Evolutionary conservation across 2,113 vertebrate genomes (phyloP).

Genomic region (Lycaon pictus): DNA sequence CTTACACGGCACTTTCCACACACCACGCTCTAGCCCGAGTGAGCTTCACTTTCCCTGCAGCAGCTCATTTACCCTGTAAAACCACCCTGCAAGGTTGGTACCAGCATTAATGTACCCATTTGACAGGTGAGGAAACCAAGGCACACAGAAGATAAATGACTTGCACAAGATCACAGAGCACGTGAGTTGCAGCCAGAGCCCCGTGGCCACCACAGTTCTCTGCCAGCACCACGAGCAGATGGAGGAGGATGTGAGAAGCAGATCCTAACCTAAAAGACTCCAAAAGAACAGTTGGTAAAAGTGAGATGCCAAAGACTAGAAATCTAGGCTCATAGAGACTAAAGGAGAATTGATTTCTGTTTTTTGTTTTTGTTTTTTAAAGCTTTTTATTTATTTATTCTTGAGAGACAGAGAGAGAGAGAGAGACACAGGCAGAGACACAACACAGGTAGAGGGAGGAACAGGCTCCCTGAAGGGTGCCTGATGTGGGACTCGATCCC

Average conservation of each 20-base stretch:
- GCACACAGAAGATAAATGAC: background rate
- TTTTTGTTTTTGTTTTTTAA: background rate
- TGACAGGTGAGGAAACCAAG: background rate
- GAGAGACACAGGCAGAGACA: too few relatives aligned
- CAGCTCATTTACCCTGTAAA: background rate
- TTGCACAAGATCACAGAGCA: background rate
- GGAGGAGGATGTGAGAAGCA: background rate
- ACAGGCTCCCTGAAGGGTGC: too few relatives aligned
- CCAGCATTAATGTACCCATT: too few relatives aligned
- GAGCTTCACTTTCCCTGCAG: background rate
- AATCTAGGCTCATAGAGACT: background rate
- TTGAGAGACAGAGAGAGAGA: too few relatives aligned
- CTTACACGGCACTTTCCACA: accelerated
- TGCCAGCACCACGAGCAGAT: accelerated
- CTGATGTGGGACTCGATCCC: too few relatives aligned
- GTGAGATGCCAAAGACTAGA: background rate
- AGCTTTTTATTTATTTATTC: too few relatives aligned
- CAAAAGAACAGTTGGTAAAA: background rate
- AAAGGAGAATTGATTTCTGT: background rate
- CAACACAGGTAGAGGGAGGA: too few relatives aligned
- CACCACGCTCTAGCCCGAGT: background rate
- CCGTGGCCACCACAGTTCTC: accelerated
- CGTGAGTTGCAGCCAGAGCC: background rate
- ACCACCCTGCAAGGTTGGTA: too few relatives aligned
- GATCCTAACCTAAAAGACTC: background rate